Evolutionary conservation across 2,888 invertebrate species (phyloP).

Genomic region (Diploptera punctata): DNA sequence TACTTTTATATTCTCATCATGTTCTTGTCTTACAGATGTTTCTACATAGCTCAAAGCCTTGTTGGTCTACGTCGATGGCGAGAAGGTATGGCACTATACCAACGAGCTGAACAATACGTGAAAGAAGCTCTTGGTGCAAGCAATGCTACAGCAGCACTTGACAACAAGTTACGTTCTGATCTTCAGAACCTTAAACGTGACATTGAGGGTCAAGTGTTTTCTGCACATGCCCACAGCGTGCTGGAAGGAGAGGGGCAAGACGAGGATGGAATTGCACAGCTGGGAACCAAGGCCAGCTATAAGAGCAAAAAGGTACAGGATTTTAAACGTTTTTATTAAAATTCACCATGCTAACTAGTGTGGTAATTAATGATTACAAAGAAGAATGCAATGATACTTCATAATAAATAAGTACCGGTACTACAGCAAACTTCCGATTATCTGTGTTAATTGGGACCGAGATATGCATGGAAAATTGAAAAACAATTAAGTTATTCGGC

Average conservation of each 20-base stretch:
- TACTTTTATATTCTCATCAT: no score
- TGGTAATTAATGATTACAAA: no score
- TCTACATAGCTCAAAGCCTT: slow-evolving; percentile 89
- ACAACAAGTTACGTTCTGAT: slow-evolving; percentile 53
- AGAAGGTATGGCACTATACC: slow-evolving; percentile 87
- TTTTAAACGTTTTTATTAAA: no score
- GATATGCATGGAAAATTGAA: no score
- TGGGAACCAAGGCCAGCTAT: slow-evolving; percentile 45
- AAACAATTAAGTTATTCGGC: no score
- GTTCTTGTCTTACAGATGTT: slow-evolving; percentile 72
- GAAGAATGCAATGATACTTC: no score
- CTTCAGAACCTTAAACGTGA: slow-evolving; percentile 65
- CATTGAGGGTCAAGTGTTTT: slow-evolving; percentile 73
- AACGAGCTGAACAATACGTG: slow-evolving; percentile 71
- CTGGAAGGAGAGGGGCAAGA: slow-evolving; percentile 60
- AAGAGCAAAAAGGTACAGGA: slow-evolving; percentile 40
- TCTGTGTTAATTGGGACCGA: no score
- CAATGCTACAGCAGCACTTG: slow-evolving; percentile 47
- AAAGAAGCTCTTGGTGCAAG: slow-evolving; percentile 59
- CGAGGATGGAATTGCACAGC: slow-evolving; percentile 53
- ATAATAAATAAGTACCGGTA: no score
- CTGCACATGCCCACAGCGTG: slow-evolving; percentile 85
- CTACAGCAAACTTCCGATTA: no score
- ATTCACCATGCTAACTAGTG: no score
- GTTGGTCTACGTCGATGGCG: slow-evolving; percentile 81